These are phyloP conservation scores for Graphium colonna DNA, from an alignment of 2,888 invertebrate species.

Conservation along the genomic window DNA sequence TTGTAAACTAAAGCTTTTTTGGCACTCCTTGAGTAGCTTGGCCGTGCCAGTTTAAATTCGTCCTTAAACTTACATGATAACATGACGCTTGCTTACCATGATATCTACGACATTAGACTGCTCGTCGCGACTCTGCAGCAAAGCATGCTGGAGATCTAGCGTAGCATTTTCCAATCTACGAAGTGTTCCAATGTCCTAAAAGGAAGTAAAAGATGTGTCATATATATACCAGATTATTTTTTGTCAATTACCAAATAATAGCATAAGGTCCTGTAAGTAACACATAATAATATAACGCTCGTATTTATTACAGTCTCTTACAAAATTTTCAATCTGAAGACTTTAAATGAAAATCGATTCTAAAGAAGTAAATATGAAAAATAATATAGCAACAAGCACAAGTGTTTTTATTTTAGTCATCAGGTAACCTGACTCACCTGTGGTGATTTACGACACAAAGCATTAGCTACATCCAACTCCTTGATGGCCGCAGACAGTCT, in stretches of 20 bases:
- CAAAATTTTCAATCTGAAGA: neutral
- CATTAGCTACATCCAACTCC: constrained; percentile 48
- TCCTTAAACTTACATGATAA: neutral
- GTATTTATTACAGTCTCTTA: too few relatives aligned
- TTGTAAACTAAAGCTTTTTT: neutral
- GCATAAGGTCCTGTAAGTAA: neutral
- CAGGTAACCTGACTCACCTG: constrained; percentile 42
- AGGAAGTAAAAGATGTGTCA: neutral
- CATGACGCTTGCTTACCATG: constrained; percentile 40
- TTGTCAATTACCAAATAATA: neutral
- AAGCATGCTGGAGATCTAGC: constrained; percentile 49
- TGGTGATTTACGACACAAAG: constrained; percentile 41
- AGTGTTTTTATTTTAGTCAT: neutral
- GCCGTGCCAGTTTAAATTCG: neutral
- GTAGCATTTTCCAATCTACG: constrained; percentile 51
- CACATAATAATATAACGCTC: too few relatives aligned
- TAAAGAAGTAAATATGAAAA: neutral
- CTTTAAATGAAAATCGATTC: neutral
- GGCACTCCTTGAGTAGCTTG: neutral
- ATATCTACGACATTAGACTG: constrained; percentile 58
- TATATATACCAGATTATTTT: neutral
- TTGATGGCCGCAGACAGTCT: constrained; percentile 41
- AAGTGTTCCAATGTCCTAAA: constrained; percentile 47
- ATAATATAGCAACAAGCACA: neutral
- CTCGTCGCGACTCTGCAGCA: constrained; percentile 43